Base-by-base conservation (phyloP, 2,113 vertebrate genomes). In the Datnioides undecimradiatus region DNA sequence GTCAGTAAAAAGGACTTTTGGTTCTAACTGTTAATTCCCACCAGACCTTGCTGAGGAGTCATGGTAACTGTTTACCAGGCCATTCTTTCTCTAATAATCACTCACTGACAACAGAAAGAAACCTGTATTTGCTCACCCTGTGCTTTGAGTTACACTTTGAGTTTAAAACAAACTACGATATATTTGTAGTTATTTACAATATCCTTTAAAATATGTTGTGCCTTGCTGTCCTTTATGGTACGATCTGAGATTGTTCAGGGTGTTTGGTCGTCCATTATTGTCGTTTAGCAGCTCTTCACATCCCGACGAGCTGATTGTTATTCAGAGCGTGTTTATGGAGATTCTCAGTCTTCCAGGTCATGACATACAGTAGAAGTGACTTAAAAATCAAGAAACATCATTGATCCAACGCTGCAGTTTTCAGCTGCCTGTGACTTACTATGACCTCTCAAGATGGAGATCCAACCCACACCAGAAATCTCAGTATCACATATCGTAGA, bases 21-120 rank as follows among this genome's bases (percentile, higher is more conserved):
- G 63, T 34, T 70, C 57, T 45, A 29, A 80, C 63, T 80, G 73
- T 79, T 82, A 82, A 73, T 84, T 84, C 87, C 66, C 43, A 19
- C 8, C 67, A 67, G 73, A 60, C 21, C 52, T 68, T 77, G 49
- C 45, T 5, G 45, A 70, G 77, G 77, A 73, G 87, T 68, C 84
- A 76, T 81, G 80, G 80, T 23, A 68, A 88, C 82, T 46, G 8
- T 80, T 76, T 43, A 60, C 63, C 59, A 59, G 49, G 59, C 69
- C 43, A 31, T 41, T 54, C 65, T 67, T 65, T 67, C 9, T 75
- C 43, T 43, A 43, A 62, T 67, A 62, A 77, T 85, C 36, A 2
- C 43, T 78, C 58, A 62, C n/a, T 71, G 78, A 46, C 31, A 55
- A 46, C 31, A 55, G 31, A 59, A 46, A 38, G 64, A 81, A 71